Evolutionary conservation across 2,797 vertebrate genomes (phyloP), one percentile per base, ranked within the genome.

Genomic region (Lutjanus campechanus): DNA sequence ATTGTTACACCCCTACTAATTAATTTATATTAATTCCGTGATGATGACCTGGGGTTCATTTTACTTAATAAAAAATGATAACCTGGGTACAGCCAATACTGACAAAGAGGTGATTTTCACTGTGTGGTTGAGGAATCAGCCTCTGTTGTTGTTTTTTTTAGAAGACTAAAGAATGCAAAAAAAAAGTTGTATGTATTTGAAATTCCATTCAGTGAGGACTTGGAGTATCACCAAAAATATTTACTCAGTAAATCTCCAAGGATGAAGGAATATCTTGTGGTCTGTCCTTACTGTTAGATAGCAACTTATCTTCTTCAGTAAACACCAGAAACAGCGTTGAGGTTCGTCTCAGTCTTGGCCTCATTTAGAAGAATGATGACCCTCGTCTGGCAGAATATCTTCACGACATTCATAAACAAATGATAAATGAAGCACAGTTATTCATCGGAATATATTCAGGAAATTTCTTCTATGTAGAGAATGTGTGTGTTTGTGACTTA

Each of bases 361-460:
- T 41, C 8, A 6, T 61, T 56, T 19, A 16, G 46, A 68, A 22
- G 67, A 63, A 41, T 17, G 50, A 43, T 0, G 13, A 66, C 25
- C 56, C 29, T 20, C 0, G 5, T 58, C 51, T 19, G 43, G 11
- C 46, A 47, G 20, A n/a, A 11, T 11, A 41, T 54, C 54, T 41
- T 79, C 25, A 19, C 6, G 10, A 5, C 7, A 25, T 17, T 17
- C 22, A 17, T 20, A 51, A 69, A 60, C 43, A 68, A 15, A 60
- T 73, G 36, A 73, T 77, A 61, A 73, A 6, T 20, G 54, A 54
- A 8, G 25, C 61, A 19, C 15, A 12, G 19, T 44, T 46, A 22
- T 43, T 55, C 10, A 3, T 15, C 20, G 49, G 17, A 55, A 36
- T 19, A 46, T 12, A 13, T 43, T 49, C 56, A 25, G 25, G 44